These are phyloP conservation scores for Germaria angustata DNA, from an alignment of 2,888 invertebrate genomes.

Conservation along the genomic window DNA sequence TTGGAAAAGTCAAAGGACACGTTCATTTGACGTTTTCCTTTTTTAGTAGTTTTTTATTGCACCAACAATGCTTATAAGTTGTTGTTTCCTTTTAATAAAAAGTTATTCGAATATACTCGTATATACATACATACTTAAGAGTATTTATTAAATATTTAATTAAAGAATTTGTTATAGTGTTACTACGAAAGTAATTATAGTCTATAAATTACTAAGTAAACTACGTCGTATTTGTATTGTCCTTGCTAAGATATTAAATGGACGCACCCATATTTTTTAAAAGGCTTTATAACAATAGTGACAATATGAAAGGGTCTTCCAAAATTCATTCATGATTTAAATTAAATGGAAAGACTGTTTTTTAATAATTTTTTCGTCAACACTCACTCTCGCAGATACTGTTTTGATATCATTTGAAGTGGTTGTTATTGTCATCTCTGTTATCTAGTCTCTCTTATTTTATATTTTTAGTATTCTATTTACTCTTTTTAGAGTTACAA, in stretches of 20 bases:
- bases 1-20: background rate
- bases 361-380: too few species aligned
- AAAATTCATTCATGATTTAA: too few species aligned
- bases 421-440: too few species aligned
- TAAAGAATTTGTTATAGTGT: background rate
- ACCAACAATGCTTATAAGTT: background rate
- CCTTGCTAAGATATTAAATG: background rate
- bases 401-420: too few species aligned
- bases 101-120: background rate
- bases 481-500: too few species aligned
- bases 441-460: too few species aligned
- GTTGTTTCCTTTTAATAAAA: constrained; percentile 2
- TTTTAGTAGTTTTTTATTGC: background rate
- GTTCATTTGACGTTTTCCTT: background rate
- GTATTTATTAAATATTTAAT: background rate
- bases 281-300: background rate
- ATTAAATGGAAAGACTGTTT: too few species aligned
- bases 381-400: too few species aligned
- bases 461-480: too few species aligned
- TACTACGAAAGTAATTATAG: background rate
- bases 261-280: background rate
- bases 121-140: too few species aligned
- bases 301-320: too few species aligned
- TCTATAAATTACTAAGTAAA: background rate
- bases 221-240: background rate